These are phyloP conservation scores for Geopemphigus sp. DNA, from an alignment of 1,140 invertebrate species.

Conservation along the genomic window DNA sequence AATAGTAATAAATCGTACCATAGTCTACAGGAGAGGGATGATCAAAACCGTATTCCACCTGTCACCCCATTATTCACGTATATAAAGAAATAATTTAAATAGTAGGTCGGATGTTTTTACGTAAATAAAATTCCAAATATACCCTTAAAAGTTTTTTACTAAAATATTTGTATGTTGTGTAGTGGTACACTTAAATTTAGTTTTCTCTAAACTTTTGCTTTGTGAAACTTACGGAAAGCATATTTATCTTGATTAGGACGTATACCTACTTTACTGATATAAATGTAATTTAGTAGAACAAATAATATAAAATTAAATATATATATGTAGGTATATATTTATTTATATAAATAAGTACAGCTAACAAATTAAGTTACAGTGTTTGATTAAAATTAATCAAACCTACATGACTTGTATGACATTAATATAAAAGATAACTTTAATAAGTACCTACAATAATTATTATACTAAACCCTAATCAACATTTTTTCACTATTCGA, in stretches of 20 bases:
- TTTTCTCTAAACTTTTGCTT: not conserved
- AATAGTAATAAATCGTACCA: no score
- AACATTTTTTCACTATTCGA: no score
- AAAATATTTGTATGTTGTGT: not conserved
- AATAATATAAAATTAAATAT: not conserved
- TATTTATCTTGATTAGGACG: not conserved
- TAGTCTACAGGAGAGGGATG: no score
- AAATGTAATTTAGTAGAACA: not conserved
- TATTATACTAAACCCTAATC: no score
- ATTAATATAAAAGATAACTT: no score
- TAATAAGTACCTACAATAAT: no score
- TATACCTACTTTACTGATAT: not conserved
- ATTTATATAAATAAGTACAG: no score
- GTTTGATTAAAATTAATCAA: not conserved
- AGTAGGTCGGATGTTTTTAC: not conserved
- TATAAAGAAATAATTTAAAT: not conserved
- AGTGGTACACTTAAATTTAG: not conserved
- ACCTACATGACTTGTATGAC: not conserved
- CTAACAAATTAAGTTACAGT: not conserved
- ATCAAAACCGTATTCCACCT: no score
- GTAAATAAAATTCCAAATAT: not conserved
- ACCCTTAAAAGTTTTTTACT: not conserved
- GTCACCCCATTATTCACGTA: not conserved
- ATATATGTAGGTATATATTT: no score
- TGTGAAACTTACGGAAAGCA: not conserved